These are phyloP conservation scores for Kryptopterus vitreolus DNA, from an alignment of 2,797 vertebrate species.

Conservation along the genomic window DNA sequence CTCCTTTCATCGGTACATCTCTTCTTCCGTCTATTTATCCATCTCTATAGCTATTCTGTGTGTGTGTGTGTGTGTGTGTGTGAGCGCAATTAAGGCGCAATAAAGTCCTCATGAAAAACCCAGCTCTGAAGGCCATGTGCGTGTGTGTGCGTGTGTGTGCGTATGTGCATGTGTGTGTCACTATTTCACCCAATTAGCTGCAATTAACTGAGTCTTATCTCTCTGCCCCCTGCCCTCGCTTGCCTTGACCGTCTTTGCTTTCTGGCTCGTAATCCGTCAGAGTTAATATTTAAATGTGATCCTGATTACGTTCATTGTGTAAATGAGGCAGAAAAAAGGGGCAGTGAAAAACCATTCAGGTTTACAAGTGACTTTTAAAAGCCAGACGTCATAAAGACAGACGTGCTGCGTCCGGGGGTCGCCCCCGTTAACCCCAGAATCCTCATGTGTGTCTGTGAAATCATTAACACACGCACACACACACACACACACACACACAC, in stretches of 20 bases:
- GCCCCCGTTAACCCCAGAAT: constrained; percentile 40
- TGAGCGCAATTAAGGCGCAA: too few species aligned
- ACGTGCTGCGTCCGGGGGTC: constrained; percentile 42
- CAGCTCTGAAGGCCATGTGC: too few species aligned
- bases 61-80: too few species aligned
- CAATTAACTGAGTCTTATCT: not conserved
- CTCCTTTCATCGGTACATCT: too few species aligned
- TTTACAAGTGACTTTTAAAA: constrained; percentile 58
- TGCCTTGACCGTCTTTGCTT: not conserved
- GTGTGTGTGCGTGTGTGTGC: constrained; percentile 5
- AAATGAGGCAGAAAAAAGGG: constrained; percentile 55
- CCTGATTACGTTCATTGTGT: constrained; percentile 52
- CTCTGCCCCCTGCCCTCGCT: not conserved
- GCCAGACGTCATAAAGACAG: constrained; percentile 51
- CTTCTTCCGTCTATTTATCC: too few species aligned
- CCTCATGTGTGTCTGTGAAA: constrained; percentile 36
- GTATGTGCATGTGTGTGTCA: constrained; percentile 1
- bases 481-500: constrained; percentile 17
- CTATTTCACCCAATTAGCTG: constrained; percentile 5
- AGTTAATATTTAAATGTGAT: constrained; percentile 53
- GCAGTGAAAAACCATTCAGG: constrained; percentile 51
- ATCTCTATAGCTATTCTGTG: too few species aligned
- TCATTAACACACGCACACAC: constrained; percentile 38
- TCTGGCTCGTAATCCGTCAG: constrained; percentile 22
- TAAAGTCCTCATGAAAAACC: too few species aligned